phyloP scores from a whole-genome alignment of 2,113 vertebrate genomes.

The Entomyzon cyanotis region DNA sequence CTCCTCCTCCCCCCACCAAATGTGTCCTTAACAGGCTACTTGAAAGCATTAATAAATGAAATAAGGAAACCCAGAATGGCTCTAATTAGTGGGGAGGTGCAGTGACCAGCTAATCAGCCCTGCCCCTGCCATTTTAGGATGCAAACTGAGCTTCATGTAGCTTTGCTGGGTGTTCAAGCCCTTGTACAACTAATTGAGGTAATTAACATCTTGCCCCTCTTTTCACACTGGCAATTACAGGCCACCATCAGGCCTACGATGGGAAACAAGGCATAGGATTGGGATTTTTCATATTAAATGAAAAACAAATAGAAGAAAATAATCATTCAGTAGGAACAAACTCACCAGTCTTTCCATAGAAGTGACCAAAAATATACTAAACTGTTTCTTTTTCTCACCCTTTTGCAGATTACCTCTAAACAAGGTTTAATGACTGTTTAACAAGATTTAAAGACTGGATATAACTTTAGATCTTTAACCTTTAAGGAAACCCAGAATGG shows the following conservation, averaged over 20 bases:
- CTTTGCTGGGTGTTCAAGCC: not conserved
- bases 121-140: not conserved
- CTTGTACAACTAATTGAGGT: not conserved
- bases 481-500: not conserved
- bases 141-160: not conserved
- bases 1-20: not conserved
- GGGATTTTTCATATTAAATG: not conserved
- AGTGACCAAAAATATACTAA: rapidly evolving
- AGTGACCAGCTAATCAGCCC: not conserved
- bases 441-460: not conserved
- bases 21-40: not conserved
- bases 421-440: not conserved
- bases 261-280: not conserved
- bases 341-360: not conserved
- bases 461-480: not conserved
- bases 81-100: not conserved
- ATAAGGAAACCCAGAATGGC: not conserved
- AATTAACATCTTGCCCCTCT: constrained; percentile 6
- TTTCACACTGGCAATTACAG: not conserved
- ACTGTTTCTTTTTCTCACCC: not conserved
- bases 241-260: not conserved
- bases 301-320: not conserved
- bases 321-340: too few species aligned
- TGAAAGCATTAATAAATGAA: not conserved
- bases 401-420: not conserved